Evolutionary conservation across 2,113 vertebrate genomes (phyloP), one percentile per base, ranked within the genome.

Genomic region (Lepidothrix coronata): DNA sequence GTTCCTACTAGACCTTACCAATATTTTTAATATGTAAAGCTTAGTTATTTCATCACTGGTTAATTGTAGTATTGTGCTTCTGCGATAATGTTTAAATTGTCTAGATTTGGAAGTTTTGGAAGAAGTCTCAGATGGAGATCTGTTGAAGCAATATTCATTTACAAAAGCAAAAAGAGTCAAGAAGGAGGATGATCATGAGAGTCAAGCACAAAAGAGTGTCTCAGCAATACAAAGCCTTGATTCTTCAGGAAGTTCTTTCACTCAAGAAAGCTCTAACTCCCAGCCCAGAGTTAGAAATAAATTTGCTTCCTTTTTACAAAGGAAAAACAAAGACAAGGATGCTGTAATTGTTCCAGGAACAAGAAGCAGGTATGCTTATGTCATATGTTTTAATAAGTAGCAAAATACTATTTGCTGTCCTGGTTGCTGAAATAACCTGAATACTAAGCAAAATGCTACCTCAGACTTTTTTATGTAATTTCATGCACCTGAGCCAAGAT

Each of bases 301-400:
- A 89, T 99, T 99, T 73, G 98, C 99, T 66, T 98, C 98, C 2
- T 91, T 99, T 94, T 97, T 99, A 81, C 98, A 98, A 97, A 98
- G 97, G 89, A 98, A 98, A 95, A 99, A 98, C 89, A 96, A 98
- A 94, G 97, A 98, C 8, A 93, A 94, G 11, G 98, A 96, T 67
- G 94, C 91, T 22, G 95, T 98, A 49, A 82, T 98, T 27, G 97
- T 97, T 78, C 97, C 98, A 49, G 98, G 97, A 81, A 99, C 98
- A 33, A 97, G 93, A 97, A 99, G 99, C 98, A 99, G 99, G 99
- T 99, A 98, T 13, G 63, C 22, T 72, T 52, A 12, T 7, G 4
- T 67, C n/a, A 31, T 1, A 0, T 57, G 1, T 84, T 89, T 67
- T 63, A n/a, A 2, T 67, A 57, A 74, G 24, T 48, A 90, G 14